Percentiles rank a stretch among this genome's conserved stretches.
Conservation (phyloP, 2,888 invertebrate genomes). For the Stenodera caucasica region DNA sequence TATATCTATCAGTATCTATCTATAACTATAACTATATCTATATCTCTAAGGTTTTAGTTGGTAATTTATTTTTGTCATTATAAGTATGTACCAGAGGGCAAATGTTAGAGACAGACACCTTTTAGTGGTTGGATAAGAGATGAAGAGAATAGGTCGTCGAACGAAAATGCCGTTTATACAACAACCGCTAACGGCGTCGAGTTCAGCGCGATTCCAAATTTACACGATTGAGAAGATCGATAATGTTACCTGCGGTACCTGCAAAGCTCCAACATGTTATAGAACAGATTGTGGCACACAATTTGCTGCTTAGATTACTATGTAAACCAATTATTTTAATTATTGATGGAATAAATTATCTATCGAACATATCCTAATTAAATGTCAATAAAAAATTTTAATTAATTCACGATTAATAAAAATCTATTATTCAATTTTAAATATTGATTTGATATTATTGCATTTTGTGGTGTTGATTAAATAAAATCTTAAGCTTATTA, state of each 20-base stretch:
- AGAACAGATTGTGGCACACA: slow-evolving; percentile 28
- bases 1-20: too few relatives aligned
- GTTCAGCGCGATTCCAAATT: slow-evolving; percentile 28
- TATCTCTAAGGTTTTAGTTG: slow-evolving; percentile 1
- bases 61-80: neutral
- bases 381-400: neutral
- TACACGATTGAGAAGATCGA: slow-evolving; percentile 31
- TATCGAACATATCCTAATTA: neutral
- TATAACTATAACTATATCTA: too few relatives aligned
- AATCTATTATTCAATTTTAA: too few relatives aligned
- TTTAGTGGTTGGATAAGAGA: neutral
- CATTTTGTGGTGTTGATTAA: slow-evolving; percentile 28
- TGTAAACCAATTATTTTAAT: slow-evolving; percentile 29
- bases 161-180: slow-evolving; percentile 25
- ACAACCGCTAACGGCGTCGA: slow-evolving; percentile 27
- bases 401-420: too few relatives aligned
- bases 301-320: slow-evolving; percentile 31
- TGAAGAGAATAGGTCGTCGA: slow-evolving; percentile 25
- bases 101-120: slow-evolving; percentile 6
- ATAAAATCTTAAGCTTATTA: slow-evolving; percentile 26
- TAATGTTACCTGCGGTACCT: slow-evolving; percentile 31
- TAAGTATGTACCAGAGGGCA: neutral
- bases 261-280: slow-evolving; percentile 28
- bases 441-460: too few relatives aligned
- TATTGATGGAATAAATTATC: slow-evolving; percentile 15